These are phyloP conservation scores for Drosophila sp. DNA, from an alignment of 1,140 invertebrate species.

Conservation along the genomic window DNA sequence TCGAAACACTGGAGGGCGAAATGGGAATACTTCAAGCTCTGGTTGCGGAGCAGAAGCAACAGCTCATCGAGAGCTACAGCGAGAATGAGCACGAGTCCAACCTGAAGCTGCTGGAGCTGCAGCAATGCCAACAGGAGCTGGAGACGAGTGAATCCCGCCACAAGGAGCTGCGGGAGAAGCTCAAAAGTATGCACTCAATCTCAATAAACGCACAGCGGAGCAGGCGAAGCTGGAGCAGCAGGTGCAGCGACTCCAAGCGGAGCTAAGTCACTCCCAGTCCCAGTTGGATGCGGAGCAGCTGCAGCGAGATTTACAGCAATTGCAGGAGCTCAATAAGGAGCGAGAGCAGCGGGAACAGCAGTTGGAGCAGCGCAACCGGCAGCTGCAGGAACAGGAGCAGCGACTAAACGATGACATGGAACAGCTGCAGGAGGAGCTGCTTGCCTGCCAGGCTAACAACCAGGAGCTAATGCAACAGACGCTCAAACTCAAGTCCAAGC, in stretches of 20 bases:
- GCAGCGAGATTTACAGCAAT: no score
- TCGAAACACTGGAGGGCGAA: slow-evolving; percentile 68
- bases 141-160: slow-evolving; percentile 80
- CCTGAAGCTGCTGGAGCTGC: slow-evolving; percentile 86
- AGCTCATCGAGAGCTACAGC: slow-evolving; percentile 75
- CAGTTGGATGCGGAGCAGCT: slow-evolving; percentile 26
- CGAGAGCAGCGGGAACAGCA: neutral
- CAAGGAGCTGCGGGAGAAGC: slow-evolving; percentile 87
- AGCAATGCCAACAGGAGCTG: slow-evolving; percentile 84
- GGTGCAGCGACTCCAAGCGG: slow-evolving; percentile 30
- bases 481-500: slow-evolving; percentile 39
- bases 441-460: slow-evolving; percentile 3
- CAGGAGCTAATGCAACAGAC: slow-evolving; percentile 41
- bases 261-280: slow-evolving; percentile 38
- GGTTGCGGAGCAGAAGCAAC: slow-evolving; percentile 79
- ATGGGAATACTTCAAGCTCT: slow-evolving; percentile 72
- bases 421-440: neutral
- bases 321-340: neutral
- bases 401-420: neutral
- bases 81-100: slow-evolving; percentile 82
- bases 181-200: slow-evolving; percentile 91
- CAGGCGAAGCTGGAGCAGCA: slow-evolving; percentile 88
- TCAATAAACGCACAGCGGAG: slow-evolving; percentile 89
- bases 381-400: slow-evolving; percentile 18
- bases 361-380: neutral